Evolutionary conservation across 2,113 vertebrate genomes (phyloP).

Genomic region (Myrmecophaga tridactyla): DNA sequence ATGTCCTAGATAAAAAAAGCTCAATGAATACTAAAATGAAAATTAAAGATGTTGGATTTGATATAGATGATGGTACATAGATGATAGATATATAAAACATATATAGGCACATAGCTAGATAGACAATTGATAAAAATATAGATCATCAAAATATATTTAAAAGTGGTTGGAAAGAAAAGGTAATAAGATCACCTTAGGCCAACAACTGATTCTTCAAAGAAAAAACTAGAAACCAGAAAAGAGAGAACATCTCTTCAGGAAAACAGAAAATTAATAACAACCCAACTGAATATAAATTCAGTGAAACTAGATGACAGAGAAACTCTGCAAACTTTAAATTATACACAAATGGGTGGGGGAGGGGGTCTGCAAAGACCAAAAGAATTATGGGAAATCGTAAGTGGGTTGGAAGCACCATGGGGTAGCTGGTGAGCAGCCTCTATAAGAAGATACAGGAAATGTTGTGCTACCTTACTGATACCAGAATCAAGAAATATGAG

Average conservation of each 20-base stretch:
- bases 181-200: neutral
- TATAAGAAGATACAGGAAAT: neutral
- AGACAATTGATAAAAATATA: neutral
- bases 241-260: neutral
- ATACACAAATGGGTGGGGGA: neutral
- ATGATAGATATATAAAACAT: no score
- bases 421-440: neutral
- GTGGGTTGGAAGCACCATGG: neutral
- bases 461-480: neutral
- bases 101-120: neutral
- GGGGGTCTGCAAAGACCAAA: neutral
- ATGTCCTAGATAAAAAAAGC: neutral
- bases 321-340: neutral
- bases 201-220: neutral
- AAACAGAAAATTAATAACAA: neutral
- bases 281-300: neutral
- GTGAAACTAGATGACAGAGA: neutral
- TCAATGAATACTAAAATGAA: neutral
- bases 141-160: neutral
- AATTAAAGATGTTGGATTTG: neutral
- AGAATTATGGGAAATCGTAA: neutral
- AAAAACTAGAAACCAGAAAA: neutral
- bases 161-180: neutral
- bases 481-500: neutral
- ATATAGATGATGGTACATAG: no score